Conservation (phyloP, 2,113 vertebrate genomes). For the Sula dactylatra region DNA sequence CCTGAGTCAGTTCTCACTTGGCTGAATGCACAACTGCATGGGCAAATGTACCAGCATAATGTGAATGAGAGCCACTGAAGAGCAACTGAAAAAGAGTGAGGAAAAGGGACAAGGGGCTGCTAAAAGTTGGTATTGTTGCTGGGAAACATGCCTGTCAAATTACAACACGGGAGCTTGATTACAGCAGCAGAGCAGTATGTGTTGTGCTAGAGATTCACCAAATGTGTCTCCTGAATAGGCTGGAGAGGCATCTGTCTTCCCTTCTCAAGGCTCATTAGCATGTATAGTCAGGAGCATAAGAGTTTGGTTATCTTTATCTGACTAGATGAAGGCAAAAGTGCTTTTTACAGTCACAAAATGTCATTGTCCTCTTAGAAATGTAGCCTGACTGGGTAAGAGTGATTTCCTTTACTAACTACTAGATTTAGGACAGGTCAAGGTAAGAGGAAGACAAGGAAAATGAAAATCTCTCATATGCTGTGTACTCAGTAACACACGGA, state of each 20-base stretch:
- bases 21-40: background rate
- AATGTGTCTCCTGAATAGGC: background rate
- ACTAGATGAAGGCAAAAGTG: background rate
- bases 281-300: background rate
- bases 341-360: background rate
- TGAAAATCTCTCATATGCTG: fast-evolving
- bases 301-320: background rate
- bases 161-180: background rate
- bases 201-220: background rate
- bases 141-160: background rate
- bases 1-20: background rate
- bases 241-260: background rate
- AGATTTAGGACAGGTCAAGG: background rate
- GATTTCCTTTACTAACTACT: background rate
- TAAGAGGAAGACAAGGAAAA: background rate
- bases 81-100: background rate
- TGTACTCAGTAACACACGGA: background rate
- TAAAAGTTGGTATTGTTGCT: background rate
- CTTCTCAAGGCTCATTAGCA: background rate
- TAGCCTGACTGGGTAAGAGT: background rate
- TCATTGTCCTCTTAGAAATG: background rate
- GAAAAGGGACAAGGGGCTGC: background rate
- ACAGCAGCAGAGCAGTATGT: background rate
- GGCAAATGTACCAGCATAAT: background rate
- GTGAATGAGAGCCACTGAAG: background rate